Evolutionary conservation across 2,797 vertebrate genomes (phyloP).

Genomic region (Psittacula echo): DNA sequence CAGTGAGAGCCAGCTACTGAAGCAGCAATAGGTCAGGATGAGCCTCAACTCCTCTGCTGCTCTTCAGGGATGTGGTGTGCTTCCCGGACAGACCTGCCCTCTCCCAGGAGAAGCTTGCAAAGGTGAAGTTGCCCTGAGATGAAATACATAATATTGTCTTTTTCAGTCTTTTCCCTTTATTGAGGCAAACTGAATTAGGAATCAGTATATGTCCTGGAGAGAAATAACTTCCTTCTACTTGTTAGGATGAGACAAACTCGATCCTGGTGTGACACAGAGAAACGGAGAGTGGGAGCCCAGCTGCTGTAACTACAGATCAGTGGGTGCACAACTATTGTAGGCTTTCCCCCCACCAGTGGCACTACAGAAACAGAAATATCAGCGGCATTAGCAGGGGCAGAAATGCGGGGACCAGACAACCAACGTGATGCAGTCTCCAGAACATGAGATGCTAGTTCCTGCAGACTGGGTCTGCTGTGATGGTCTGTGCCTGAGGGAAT

Average conservation of each 20-base stretch:
- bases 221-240: neutral
- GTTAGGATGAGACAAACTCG: neutral
- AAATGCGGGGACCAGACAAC: fast-evolving
- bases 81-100: too few species aligned
- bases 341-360: neutral
- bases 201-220: neutral
- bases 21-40: neutral
- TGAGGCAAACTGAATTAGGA: neutral
- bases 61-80: neutral
- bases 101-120: neutral
- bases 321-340: too few species aligned
- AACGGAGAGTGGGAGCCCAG: neutral
- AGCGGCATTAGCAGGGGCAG: fast-evolving
- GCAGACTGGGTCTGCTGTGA: neutral
- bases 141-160: neutral
- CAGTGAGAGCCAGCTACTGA: neutral
- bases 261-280: neutral
- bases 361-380: neutral
- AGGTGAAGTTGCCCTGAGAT: neutral
- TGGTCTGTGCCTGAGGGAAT: neutral
- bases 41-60: neutral
- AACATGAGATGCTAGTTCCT: neutral
- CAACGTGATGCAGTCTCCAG: neutral
- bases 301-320: neutral
- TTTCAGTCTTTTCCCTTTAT: neutral